phyloP scores from a whole-genome alignment of 2,888 invertebrate genomes.

The Epistrophe grossulariae region DNA sequence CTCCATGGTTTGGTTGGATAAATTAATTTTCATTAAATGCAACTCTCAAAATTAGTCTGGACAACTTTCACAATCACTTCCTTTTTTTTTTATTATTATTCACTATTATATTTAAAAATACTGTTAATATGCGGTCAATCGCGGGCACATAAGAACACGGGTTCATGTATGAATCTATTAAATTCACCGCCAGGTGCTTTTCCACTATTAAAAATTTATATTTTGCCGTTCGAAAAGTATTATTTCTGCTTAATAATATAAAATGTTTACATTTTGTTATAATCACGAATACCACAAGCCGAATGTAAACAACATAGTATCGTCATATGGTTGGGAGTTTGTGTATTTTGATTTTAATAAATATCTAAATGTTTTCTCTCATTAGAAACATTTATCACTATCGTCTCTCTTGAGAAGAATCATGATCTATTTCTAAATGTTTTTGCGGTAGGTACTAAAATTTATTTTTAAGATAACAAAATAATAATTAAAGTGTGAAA shows the following conservation, averaged over 20 bases:
- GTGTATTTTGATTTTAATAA: constrained; percentile 67
- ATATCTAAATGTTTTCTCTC: constrained; percentile 48
- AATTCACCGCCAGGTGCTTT: constrained; percentile 20
- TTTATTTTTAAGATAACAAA: constrained; percentile 36
- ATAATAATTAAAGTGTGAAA: constrained; percentile 34
- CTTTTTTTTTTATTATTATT: neutral
- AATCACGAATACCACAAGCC: constrained; percentile 46
- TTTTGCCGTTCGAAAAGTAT: constrained; percentile 14
- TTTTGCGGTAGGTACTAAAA: constrained; percentile 12
- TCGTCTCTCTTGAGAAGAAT: constrained; percentile 27
- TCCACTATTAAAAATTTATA: constrained; percentile 15
- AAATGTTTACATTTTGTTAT: constrained; percentile 50
- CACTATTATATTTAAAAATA: neutral
- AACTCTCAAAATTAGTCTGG: neutral
- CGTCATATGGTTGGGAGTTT: constrained; percentile 16
- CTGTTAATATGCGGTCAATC: neutral
- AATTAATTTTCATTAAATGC: constrained; percentile 38
- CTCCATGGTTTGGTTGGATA: constrained; percentile 79
- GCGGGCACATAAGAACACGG: neutral
- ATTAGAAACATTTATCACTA: constrained; percentile 57
- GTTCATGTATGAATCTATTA: neutral
- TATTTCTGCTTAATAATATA: constrained; percentile 18
- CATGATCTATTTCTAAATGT: constrained; percentile 65
- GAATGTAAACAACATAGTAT: constrained; percentile 62
- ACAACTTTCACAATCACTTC: neutral